Evolutionary conservation across 2,888 invertebrate genomes (phyloP).

Genomic region (Archips xylosteana): DNA sequence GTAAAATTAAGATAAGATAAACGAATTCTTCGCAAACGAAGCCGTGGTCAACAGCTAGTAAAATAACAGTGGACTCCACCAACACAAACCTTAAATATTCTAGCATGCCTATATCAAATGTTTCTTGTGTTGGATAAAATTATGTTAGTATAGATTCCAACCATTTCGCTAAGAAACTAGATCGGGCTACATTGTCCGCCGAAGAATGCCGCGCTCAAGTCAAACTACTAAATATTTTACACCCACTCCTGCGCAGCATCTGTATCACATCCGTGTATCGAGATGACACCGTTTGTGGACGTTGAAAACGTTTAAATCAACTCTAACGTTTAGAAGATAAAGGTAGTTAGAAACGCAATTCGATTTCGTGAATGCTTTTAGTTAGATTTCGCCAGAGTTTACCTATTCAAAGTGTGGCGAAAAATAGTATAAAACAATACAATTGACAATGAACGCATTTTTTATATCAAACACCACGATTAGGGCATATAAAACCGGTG

Average conservation of each 20-base stretch:
- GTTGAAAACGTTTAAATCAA: not conserved
- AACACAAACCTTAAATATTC: not conserved
- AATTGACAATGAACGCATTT: too few relatives aligned
- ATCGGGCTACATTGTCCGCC: conserved; percentile 29
- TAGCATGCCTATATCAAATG: not conserved
- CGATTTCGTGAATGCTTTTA: conserved; percentile 6
- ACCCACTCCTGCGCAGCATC: conserved; percentile 31
- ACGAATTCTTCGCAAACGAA: too few relatives aligned
- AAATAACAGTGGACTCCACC: too few relatives aligned
- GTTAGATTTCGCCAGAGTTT: conserved; percentile 25
- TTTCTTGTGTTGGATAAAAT: not conserved
- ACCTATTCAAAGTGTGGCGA: conserved; percentile 2
- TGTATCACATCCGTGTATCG: conserved; percentile 30
- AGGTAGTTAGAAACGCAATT: not conserved
- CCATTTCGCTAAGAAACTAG: conserved; percentile 18
- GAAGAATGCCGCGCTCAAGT: conserved; percentile 32
- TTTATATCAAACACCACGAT: too few relatives aligned
- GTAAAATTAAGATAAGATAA: too few relatives aligned
- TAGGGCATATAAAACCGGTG: too few relatives aligned
- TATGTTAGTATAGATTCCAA: not conserved
- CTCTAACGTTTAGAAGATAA: conserved; percentile 2
- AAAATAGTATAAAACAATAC: too few relatives aligned
- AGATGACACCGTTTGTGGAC: conserved; percentile 25
- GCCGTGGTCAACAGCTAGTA: too few relatives aligned
- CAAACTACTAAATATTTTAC: conserved; percentile 37